Base-by-base conservation (phyloP, 2,113 vertebrate species). In the Riparia riparia region DNA sequence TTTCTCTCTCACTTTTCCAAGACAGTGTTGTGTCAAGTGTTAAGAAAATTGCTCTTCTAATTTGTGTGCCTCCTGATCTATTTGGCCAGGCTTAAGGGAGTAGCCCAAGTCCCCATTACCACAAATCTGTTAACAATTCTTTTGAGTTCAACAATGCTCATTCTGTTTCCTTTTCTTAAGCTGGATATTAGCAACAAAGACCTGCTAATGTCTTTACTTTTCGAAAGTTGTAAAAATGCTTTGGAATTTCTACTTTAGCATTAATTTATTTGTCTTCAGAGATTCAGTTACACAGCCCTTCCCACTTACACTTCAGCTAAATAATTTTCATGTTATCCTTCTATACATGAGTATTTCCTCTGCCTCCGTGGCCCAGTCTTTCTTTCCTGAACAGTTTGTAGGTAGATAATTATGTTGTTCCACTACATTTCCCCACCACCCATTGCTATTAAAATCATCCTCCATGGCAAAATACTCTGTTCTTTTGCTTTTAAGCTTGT, bases 191-290 rank as follows among this genome's bases (percentile, higher is more conserved):
- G 56, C 68, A 93, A 66, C 22, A 39, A 91, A 95, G 87, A 90
- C 69, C 56, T 88, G 53, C 47, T 92, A 89, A 93, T 42, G 17
- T 66, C 78, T 80, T 90, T 93, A 65, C 37, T 93, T 93, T 70
- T 47, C 60, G 58, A 7, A 94, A 95, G 71, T 5, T 88, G 79
- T 92, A 90, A 83, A 90, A 94, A 83, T 69, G 32, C 54, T 86
- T 83, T 66, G 50, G 68, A 73, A 93, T 89, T 83, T 77, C 51
- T 74, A 64, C 39, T 80, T 92, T 81, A 80, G 56, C n/a, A 49
- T 81, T 88, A 92, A 91, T 81, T 93, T 95, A 86, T 93, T 83
- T 83, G 72, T 81, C 80, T 95, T 92, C 66, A 88, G 85, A 86
- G 85, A 93, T 83, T 78, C 74, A 86, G 72, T 56, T 72, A 51